Evolutionary conservation across 1,140 invertebrate genomes (phyloP).

Genomic region (Radopholus similis): DNA sequence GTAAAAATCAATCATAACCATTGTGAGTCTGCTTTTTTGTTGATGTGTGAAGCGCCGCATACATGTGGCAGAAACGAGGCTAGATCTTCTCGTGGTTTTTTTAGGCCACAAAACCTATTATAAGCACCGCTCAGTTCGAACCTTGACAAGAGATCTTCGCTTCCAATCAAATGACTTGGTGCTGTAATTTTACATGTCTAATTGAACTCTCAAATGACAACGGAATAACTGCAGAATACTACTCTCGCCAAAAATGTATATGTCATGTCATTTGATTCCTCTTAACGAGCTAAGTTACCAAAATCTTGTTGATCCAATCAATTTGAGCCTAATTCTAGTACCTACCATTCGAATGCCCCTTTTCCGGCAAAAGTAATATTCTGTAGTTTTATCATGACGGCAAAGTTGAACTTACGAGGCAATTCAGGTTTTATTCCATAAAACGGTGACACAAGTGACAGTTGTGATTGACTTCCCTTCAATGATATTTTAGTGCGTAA

Average conservation of each 20-base stretch:
- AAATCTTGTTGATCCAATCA: too few relatives aligned
- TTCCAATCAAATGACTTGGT: slow-evolving; percentile 39
- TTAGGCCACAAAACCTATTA: slow-evolving; percentile 50
- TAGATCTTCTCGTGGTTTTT: slow-evolving; percentile 47
- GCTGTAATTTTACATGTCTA: too few relatives aligned
- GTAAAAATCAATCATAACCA: slow-evolving; percentile 26
- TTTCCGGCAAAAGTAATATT: too few relatives aligned
- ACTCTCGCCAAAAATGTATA: too few relatives aligned
- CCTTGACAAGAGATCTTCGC: slow-evolving; percentile 43
- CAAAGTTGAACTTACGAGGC: slow-evolving; percentile 31
- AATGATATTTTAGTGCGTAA: slow-evolving; percentile 25
- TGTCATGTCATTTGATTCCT: too few relatives aligned
- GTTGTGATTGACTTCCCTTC: slow-evolving; percentile 20
- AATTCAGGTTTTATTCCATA: slow-evolving; percentile 42
- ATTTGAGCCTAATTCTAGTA: too few relatives aligned
- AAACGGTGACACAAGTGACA: slow-evolving; percentile 31
- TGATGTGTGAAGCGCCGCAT: slow-evolving; percentile 45
- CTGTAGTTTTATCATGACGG: too few relatives aligned
- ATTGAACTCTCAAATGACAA: too few relatives aligned
- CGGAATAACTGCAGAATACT: too few relatives aligned
- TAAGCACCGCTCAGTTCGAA: slow-evolving; percentile 47
- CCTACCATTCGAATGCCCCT: too few relatives aligned
- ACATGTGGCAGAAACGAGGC: slow-evolving; percentile 49
- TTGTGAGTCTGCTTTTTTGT: slow-evolving; percentile 23
- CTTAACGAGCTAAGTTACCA: too few relatives aligned